Percentiles rank a stretch among this genome's conserved stretches.
Conservation (phyloP, 2,113 vertebrate genomes). For the Gopherus flavomarginatus region DNA sequence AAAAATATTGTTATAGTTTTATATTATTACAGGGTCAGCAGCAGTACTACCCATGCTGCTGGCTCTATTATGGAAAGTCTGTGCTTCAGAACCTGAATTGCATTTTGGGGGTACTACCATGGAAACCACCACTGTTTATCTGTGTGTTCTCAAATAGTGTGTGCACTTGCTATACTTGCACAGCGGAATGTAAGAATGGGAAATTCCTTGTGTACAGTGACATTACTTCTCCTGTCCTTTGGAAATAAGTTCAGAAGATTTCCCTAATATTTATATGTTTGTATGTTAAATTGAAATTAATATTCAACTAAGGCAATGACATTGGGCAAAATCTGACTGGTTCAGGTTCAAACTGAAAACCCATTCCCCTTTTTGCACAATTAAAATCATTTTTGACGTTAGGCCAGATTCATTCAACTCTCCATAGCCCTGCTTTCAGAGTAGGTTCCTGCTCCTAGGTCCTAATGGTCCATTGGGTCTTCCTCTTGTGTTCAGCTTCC, state of each 20-base stretch:
- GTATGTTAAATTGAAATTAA: too few relatives aligned
- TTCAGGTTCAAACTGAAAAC: background rate
- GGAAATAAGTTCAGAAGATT: background rate
- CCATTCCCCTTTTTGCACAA: background rate
- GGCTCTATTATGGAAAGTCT: background rate
- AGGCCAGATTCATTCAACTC: rapidly evolving
- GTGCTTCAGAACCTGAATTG: background rate
- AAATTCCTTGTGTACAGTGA: background rate
- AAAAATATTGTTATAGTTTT: background rate
- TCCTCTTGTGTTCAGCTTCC: too few relatives aligned
- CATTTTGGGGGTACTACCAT: background rate
- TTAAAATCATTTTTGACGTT: background rate
- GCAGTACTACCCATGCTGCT: background rate
- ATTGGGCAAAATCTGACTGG: background rate
- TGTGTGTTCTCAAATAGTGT: background rate
- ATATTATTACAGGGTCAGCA: background rate
- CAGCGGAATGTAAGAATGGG: too few relatives aligned
- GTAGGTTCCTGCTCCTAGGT: too few relatives aligned
- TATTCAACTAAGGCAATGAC: background rate
- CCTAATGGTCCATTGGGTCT: too few relatives aligned
- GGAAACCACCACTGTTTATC: background rate
- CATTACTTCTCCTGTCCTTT: rapidly evolving
- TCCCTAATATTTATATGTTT: background rate
- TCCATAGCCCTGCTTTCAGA: background rate
- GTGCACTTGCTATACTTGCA: background rate